Percentiles rank a stretch among this genome's conserved stretches.
Conservation (phyloP, 2,888 invertebrate genomes). For the Phyto melanocephala region DNA sequence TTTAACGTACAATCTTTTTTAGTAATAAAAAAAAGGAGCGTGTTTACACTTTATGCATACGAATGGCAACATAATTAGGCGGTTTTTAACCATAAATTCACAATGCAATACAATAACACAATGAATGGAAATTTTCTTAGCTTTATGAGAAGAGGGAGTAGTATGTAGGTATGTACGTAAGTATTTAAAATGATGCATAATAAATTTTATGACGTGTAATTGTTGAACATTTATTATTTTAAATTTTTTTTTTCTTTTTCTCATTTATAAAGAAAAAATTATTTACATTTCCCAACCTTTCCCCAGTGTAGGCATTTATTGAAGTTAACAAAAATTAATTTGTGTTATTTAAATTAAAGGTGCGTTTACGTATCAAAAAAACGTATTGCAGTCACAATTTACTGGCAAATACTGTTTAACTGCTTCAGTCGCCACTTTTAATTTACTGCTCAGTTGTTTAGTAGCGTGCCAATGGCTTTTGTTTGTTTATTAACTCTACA, state of each 20-base stretch:
- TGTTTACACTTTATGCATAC: conserved; percentile 58
- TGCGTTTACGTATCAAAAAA: conserved; percentile 31
- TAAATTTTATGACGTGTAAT: conserved; percentile 43
- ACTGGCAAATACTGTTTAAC: neutral
- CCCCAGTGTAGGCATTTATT: neutral
- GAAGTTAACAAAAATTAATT: neutral
- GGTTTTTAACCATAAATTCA: neutral
- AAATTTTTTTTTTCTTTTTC: neutral
- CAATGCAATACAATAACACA: conserved; percentile 9
- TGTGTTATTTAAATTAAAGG: conserved; percentile 51
- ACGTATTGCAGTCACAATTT: neutral
- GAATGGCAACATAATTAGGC: conserved; percentile 63
- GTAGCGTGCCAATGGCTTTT: conserved; percentile 59
- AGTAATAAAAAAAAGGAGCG: conserved; percentile 33
- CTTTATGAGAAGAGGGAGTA: neutral
- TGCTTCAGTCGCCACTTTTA: conserved; percentile 4
- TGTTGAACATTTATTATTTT: conserved; percentile 11
- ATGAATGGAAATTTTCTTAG: conserved; percentile 21
- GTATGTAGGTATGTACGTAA: neutral
- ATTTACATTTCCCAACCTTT: neutral
- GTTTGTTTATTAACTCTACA: neutral
- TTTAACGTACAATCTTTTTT: neutral
- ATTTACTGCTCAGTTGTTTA: conserved; percentile 42
- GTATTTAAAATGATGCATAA: conserved; percentile 46
- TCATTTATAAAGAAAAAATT: too few relatives aligned